phyloP scores from a whole-genome alignment of 2,888 invertebrate species.

The Subacronicta megacephala region DNA sequence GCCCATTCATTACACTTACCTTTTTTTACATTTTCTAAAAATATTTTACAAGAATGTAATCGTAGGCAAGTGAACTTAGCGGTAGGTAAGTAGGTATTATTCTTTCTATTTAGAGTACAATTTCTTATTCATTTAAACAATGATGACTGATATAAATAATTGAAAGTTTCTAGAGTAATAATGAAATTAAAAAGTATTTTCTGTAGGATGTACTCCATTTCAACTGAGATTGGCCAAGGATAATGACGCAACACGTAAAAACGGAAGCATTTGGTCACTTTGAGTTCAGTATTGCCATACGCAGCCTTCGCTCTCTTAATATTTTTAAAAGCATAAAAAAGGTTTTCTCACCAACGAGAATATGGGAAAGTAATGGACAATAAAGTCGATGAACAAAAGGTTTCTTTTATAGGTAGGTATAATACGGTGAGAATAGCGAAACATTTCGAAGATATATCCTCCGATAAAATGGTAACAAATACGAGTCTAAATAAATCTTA shows the following conservation, averaged over 20 bases:
- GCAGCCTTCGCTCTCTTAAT: slow-evolving; percentile 1
- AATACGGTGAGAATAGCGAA: slow-evolving; percentile 22
- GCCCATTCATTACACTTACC: too few relatives aligned
- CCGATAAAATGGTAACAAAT: slow-evolving; percentile 15
- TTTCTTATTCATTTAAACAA: too few relatives aligned
- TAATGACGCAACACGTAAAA: slow-evolving; percentile 1
- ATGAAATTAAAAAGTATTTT: too few relatives aligned
- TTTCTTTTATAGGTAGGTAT: slow-evolving; percentile 24
- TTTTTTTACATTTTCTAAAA: too few relatives aligned
- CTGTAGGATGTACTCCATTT: too few relatives aligned
- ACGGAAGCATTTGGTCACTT: slow-evolving; percentile 14
- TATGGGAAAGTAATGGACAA: slow-evolving; percentile 23
- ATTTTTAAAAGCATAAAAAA: neutral
- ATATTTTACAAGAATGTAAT: too few relatives aligned
- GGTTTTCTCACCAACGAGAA: slow-evolving; percentile 22
- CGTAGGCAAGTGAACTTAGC: too few relatives aligned
- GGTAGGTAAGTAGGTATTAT: too few relatives aligned
- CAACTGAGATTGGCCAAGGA: too few relatives aligned
- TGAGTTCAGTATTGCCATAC: slow-evolving; percentile 14
- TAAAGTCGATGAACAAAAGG: slow-evolving; percentile 30
- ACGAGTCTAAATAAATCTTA: slow-evolving; percentile 14
- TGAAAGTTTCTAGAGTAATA: too few relatives aligned
- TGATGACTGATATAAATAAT: too few relatives aligned
- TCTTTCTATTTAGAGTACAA: too few relatives aligned
- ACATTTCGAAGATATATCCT: slow-evolving; percentile 23